Conservation (phyloP, 2,113 vertebrate species). For the Calypte anna region DNA sequence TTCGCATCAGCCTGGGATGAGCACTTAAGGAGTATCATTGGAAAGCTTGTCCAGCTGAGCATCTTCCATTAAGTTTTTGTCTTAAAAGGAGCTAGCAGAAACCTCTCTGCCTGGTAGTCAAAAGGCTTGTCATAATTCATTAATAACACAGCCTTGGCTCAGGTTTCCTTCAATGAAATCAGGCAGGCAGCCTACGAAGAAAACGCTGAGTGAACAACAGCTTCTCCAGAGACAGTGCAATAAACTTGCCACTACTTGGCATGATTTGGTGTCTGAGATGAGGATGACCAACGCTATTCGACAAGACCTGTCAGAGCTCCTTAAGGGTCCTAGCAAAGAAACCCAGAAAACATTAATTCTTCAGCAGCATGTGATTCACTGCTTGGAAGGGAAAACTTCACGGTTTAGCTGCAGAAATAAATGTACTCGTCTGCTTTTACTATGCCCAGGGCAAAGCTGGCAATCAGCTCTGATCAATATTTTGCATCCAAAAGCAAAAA, state of each 20-base stretch:
- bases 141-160: constrained; percentile 75
- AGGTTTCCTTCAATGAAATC: constrained; percentile 72
- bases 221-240: constrained; percentile 49
- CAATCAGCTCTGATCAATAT: background rate
- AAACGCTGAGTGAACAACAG: constrained; percentile 70
- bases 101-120: constrained; percentile 72
- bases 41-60: constrained; percentile 70
- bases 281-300: background rate
- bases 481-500: background rate
- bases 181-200: constrained; percentile 46
- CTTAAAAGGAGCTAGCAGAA: constrained; percentile 75
- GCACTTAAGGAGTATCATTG: constrained; percentile 75
- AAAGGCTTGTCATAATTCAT: constrained; percentile 81
- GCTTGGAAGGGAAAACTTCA: background rate
- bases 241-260: constrained; percentile 39
- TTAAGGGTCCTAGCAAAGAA: background rate
- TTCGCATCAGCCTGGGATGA: constrained; percentile 59
- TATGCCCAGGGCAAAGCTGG: background rate
- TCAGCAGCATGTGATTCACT: background rate
- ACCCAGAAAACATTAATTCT: background rate
- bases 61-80: constrained; percentile 80
- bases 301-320: constrained; percentile 29
- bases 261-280: background rate
- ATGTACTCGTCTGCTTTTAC: background rate
- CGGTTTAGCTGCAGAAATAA: background rate